Percentiles rank a stretch among this genome's conserved stretches.
These are phyloP conservation scores for Tetragnatha montana DNA, from an alignment of 2,888 invertebrate species.

Conservation along the genomic window DNA sequence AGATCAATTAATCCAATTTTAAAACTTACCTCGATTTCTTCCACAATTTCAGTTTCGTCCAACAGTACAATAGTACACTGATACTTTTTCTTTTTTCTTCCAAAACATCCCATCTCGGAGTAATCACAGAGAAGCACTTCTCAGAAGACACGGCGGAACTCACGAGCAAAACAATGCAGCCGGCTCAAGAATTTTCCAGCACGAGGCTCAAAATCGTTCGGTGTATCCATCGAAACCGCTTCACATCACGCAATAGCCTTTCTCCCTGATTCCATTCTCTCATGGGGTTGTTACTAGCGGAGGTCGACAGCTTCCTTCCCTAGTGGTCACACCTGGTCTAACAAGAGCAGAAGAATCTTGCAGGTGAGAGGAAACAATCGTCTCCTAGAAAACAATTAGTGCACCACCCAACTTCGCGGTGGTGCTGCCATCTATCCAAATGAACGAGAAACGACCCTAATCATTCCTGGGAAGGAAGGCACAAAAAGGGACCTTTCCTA, in stretches of 20 bases:
- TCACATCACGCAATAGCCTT: conserved; percentile 6
- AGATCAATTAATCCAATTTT: neutral
- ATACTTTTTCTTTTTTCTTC: conserved; percentile 76
- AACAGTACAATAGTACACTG: conserved; percentile 90
- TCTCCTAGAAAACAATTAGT: neutral
- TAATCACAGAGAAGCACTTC: neutral
- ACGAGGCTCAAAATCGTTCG: neutral
- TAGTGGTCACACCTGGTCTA: conserved; percentile 11
- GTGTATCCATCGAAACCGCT: conserved; percentile 20
- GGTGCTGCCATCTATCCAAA: conserved; percentile 38
- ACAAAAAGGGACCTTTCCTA: no score
- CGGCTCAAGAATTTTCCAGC: neutral
- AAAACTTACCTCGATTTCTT: conserved; percentile 88
- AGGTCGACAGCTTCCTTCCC: neutral
- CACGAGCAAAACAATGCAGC: neutral
- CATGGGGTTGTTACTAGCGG: neutral
- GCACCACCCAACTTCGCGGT: neutral
- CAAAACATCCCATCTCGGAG: conserved; percentile 76
- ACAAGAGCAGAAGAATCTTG: neutral
- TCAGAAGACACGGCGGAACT: neutral
- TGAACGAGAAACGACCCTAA: no score
- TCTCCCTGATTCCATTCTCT: neutral
- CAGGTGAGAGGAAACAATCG: neutral
- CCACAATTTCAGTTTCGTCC: conserved; percentile 91
- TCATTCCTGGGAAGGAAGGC: no score